Evolutionary conservation across 2,888 invertebrate genomes (phyloP).

Genomic region (Steinernema hermaphroditum): DNA sequence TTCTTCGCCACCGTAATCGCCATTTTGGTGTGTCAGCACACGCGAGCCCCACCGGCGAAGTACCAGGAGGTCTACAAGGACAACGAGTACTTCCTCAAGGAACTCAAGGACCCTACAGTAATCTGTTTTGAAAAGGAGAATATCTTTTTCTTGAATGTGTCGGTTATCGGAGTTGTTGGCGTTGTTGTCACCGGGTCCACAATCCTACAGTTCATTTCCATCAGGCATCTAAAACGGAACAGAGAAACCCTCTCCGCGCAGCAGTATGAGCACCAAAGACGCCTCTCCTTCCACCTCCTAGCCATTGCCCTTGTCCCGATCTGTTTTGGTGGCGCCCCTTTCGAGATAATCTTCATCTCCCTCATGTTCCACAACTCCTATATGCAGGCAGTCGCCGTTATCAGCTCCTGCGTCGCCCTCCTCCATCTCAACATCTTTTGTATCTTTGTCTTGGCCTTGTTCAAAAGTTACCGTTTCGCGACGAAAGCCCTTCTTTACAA

Average conservation of each 20-base stretch:
- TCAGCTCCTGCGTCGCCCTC: neutral
- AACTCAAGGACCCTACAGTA: slow-evolving; percentile 7
- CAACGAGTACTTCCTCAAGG: neutral
- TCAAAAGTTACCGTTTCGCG: slow-evolving; percentile 26
- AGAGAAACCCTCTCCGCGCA: neutral
- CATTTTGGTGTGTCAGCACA: slow-evolving; percentile 18
- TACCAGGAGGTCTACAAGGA: slow-evolving; percentile 9
- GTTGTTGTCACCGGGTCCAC: neutral
- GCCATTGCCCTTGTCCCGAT: slow-evolving; percentile 17
- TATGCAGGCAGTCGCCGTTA: slow-evolving; percentile 1
- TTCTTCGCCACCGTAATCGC: slow-evolving; percentile 27
- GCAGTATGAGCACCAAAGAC: neutral
- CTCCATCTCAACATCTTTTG: slow-evolving; percentile 21
- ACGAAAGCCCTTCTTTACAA: slow-evolving; percentile 21
- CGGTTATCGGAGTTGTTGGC: neutral
- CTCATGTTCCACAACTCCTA: slow-evolving; percentile 14
- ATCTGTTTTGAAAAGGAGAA: slow-evolving; percentile 5
- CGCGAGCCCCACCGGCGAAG: neutral
- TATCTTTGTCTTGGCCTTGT: neutral
- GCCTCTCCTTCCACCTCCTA: neutral
- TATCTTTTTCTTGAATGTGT: neutral
- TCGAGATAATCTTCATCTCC: neutral
- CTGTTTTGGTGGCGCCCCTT: neutral
- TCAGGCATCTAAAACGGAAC: neutral
- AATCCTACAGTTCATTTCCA: neutral